Percentiles rank a stretch among this genome's conserved stretches.
Evolutionary conservation across 2,113 vertebrate species (phyloP).

Genomic region (Tetrao urogallus): DNA sequence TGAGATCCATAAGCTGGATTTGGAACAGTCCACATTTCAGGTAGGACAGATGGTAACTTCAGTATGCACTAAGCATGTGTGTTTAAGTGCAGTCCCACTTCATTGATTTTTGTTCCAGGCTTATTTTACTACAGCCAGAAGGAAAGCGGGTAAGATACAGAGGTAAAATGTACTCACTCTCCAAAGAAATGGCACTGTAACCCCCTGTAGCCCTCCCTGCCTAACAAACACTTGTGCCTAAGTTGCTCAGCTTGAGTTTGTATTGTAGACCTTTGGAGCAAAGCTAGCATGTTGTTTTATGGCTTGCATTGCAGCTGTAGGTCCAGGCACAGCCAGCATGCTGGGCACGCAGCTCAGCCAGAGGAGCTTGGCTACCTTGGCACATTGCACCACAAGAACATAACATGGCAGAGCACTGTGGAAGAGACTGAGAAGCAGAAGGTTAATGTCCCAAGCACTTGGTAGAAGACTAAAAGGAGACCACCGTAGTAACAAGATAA

Average conservation of each 20-base stretch:
- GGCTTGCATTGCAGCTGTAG: fast-evolving
- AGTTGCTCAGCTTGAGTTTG: no score
- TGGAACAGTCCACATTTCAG: background rate
- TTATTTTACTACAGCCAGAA: background rate
- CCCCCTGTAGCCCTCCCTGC: background rate
- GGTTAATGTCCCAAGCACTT: no score
- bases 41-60: background rate
- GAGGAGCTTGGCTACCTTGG: background rate
- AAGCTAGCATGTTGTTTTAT: background rate
- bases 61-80: fast-evolving
- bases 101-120: background rate
- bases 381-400: no score
- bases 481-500: no score
- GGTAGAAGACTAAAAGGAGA: no score
- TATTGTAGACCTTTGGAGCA: background rate
- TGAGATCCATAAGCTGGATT: background rate
- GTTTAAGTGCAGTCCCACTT: fast-evolving
- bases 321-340: background rate
- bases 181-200: background rate
- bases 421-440: no score
- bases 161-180: fast-evolving
- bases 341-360: no score
- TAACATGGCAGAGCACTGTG: no score
- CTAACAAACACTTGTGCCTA: background rate
- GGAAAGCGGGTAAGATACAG: background rate